phyloP scores from a whole-genome alignment of 2,888 invertebrate genomes.

The Phragmatobia fuliginosa region DNA sequence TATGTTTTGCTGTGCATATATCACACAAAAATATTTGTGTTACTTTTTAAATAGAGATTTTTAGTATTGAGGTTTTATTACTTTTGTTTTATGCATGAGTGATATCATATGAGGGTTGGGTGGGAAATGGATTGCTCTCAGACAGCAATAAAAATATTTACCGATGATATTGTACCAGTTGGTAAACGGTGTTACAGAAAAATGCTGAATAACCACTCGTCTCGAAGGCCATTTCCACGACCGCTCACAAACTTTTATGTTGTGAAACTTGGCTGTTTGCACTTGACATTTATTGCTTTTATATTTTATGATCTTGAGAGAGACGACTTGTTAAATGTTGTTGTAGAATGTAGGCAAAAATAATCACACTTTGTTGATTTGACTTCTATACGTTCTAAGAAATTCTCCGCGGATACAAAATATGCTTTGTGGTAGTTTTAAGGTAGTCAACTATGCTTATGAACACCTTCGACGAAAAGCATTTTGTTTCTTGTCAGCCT shows the following conservation, averaged over 20 bases:
- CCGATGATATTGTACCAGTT: conserved; percentile 28
- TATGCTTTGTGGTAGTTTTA: not conserved
- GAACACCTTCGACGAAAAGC: too few species aligned
- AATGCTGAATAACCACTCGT: conserved; percentile 71
- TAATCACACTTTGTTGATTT: conserved; percentile 20
- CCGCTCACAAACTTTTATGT: conserved; percentile 77
- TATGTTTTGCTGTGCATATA: too few species aligned
- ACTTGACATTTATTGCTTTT: conserved; percentile 81
- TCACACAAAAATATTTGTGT: too few species aligned
- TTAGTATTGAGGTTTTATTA: too few species aligned
- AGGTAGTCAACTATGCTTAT: conserved; percentile 59
- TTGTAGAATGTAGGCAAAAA: conserved; percentile 53
- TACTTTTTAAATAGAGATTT: too few species aligned
- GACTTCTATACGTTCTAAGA: not conserved
- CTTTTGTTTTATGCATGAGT: not conserved
- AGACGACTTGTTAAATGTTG: conserved; percentile 68
- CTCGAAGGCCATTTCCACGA: conserved; percentile 61
- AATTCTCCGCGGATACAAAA: not conserved
- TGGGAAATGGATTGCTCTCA: not conserved
- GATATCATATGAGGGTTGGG: not conserved
- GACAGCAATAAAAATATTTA: conserved; percentile 12
- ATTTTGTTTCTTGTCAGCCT: too few species aligned
- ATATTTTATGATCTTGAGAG: conserved; percentile 75
- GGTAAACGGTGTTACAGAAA: conserved; percentile 64
- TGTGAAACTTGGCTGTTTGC: conserved; percentile 79